Conservation (phyloP, 2,888 invertebrate genomes). For the Lycaena phlaeas region DNA sequence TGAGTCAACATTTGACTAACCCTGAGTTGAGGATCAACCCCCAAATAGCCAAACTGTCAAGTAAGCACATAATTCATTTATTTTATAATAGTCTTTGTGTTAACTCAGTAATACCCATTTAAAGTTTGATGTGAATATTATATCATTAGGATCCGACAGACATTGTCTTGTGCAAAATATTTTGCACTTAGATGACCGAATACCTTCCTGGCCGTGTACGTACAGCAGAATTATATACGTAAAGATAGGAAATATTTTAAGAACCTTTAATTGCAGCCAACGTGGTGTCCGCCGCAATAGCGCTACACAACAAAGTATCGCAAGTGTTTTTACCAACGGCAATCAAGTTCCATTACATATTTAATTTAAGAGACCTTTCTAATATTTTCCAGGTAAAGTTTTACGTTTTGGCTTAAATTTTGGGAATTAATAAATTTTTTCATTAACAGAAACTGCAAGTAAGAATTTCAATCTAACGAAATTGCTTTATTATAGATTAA, state of each 20-base stretch:
- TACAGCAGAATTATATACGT: background rate
- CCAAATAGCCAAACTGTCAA: conserved; percentile 77
- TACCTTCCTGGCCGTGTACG: no score
- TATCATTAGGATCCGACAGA: no score
- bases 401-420: no score
- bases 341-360: conserved; percentile 96
- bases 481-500: no score
- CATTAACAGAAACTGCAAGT: no score
- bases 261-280: conserved; percentile 51
- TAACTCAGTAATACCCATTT: no score
- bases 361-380: conserved; percentile 94
- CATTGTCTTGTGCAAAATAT: no score
- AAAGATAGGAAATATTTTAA: background rate
- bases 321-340: conserved; percentile 95
- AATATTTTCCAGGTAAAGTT: conserved; percentile 95
- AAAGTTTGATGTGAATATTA: no score
- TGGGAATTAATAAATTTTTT: no score
- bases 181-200: no score
- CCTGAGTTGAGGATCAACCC: conserved; percentile 85
- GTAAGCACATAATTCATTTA: conserved; percentile 31
- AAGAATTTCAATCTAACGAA: no score
- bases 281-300: conserved; percentile 86
- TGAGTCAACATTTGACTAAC: conserved; percentile 88
- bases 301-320: conserved; percentile 88
- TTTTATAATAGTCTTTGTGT: no score